Evolutionary conservation across 2,797 vertebrate genomes (phyloP).

Genomic region (Macropodus opercularis): DNA sequence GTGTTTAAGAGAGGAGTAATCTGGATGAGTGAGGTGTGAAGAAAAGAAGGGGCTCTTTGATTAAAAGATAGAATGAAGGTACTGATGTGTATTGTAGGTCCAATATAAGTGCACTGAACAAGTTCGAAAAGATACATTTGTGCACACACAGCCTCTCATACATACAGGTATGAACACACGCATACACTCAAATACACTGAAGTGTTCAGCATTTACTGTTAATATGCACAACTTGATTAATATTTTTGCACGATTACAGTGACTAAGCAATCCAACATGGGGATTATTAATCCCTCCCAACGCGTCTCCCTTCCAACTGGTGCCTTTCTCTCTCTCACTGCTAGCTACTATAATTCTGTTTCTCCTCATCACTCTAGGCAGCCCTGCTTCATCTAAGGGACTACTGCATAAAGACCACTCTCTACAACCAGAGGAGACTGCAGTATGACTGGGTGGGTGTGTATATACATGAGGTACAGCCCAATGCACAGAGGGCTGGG

Average conservation of each 20-base stretch:
- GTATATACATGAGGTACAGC: conserved; percentile 65
- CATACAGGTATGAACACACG: conserved; percentile 53
- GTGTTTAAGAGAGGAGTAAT: conserved; percentile 32
- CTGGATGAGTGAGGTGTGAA: conserved; percentile 29
- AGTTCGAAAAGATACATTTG: conserved; percentile 67
- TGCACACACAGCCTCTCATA: conserved; percentile 59
- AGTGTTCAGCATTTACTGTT: conserved; percentile 73
- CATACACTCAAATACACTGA: conserved; percentile 64
- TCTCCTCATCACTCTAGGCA: conserved; percentile 26
- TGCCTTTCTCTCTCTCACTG: conserved; percentile 26
- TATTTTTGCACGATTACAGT: conserved; percentile 76
- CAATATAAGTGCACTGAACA: conserved; percentile 80
- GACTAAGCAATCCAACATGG: conserved; percentile 64
- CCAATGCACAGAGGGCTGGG: conserved; percentile 27
- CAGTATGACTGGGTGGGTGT: conserved; percentile 48
- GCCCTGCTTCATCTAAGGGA: conserved; percentile 51
- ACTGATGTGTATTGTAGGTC: conserved; percentile 75
- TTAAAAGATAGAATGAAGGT: conserved; percentile 51
- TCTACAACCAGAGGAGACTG: conserved; percentile 48
- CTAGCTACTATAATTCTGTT: conserved; percentile 32
- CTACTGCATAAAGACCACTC: conserved; percentile 35
- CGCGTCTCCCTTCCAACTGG: conserved; percentile 37
- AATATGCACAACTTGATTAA: conserved; percentile 80
- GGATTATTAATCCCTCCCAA: conserved; percentile 49
- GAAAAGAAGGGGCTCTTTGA: conserved; percentile 43